Evolutionary conservation across 1,140 invertebrate species (phyloP).

Genomic region (Tetramorium alpestre): DNA sequence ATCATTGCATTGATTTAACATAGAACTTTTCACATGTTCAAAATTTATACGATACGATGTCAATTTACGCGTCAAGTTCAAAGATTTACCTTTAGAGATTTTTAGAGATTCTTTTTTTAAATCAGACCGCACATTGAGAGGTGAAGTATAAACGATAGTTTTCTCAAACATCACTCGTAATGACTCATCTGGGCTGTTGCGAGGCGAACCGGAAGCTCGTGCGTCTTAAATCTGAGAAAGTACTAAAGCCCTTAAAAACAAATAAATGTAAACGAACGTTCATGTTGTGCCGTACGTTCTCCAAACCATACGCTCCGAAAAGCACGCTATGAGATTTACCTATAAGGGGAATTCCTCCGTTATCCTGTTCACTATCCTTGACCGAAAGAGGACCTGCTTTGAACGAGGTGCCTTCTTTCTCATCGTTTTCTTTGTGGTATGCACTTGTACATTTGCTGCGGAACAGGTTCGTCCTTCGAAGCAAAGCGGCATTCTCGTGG

Average conservation of each 20-base stretch:
- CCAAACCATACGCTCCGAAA: not conserved
- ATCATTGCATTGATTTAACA: not conserved
- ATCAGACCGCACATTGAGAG: not conserved
- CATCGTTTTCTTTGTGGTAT: not conserved
- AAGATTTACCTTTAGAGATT: not conserved
- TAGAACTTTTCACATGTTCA: not conserved
- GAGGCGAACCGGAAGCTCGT: not conserved
- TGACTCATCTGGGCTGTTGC: not conserved
- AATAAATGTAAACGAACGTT: not conserved
- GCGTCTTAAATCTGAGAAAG: not conserved
- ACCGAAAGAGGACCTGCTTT: not conserved
- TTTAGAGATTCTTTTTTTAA: not conserved
- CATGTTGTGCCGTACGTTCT: not conserved
- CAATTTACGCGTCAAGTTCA: not conserved
- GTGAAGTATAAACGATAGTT: conserved; percentile 8
- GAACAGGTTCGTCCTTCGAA: not conserved
- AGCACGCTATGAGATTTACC: not conserved
- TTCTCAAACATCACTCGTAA: not conserved
- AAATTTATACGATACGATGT: not conserved
- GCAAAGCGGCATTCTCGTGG: not conserved
- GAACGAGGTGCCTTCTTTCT: not conserved
- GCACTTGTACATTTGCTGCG: not conserved
- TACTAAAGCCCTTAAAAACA: not conserved
- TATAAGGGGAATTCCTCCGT: not conserved
- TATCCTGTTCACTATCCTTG: not conserved